Percentiles rank a stretch among this genome's conserved stretches.
Conservation (phyloP, 2,888 invertebrate genomes). For the Amphipoea oculea region DNA sequence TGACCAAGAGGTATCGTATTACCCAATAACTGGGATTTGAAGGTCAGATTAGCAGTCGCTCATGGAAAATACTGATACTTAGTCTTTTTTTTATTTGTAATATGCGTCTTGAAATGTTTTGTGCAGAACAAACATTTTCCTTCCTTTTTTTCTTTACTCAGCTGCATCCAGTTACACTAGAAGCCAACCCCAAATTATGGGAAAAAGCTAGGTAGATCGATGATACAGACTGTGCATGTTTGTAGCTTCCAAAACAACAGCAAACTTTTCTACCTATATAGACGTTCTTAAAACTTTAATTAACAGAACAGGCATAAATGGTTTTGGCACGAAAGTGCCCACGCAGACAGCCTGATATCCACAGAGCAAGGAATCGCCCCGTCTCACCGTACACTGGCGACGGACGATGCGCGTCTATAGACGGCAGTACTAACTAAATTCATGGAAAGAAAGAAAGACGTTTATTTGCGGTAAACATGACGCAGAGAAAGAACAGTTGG, state of each 20-base stretch:
- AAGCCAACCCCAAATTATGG: not conserved
- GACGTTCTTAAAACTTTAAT: constrained; percentile 19
- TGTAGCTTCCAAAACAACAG: not conserved
- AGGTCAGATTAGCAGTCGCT: not conserved
- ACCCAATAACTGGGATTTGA: too few species aligned
- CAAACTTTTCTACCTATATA: not conserved
- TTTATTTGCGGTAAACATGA: not conserved
- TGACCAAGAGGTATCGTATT: not conserved
- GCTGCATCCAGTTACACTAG: not conserved
- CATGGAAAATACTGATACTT: not conserved
- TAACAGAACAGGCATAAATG: constrained; percentile 5
- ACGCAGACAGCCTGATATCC: not conserved
- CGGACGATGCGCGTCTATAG: not conserved
- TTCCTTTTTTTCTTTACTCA: not conserved
- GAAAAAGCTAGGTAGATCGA: not conserved
- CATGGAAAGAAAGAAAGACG: not conserved
- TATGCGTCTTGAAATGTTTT: too few species aligned
- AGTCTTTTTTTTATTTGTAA: too few species aligned
- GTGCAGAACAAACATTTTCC: too few species aligned
- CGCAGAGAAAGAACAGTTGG: not conserved
- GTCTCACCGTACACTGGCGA: not conserved
- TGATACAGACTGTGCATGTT: not conserved
- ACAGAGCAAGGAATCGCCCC: not conserved
- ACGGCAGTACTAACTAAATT: not conserved
- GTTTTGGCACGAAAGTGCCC: constrained; percentile 1